A percentile compares a stretch with the other conserved stretches of the same genome.
These are phyloP conservation scores for Melieria picta DNA, from an alignment of 2,888 invertebrate genomes.

Conservation along the genomic window DNA sequence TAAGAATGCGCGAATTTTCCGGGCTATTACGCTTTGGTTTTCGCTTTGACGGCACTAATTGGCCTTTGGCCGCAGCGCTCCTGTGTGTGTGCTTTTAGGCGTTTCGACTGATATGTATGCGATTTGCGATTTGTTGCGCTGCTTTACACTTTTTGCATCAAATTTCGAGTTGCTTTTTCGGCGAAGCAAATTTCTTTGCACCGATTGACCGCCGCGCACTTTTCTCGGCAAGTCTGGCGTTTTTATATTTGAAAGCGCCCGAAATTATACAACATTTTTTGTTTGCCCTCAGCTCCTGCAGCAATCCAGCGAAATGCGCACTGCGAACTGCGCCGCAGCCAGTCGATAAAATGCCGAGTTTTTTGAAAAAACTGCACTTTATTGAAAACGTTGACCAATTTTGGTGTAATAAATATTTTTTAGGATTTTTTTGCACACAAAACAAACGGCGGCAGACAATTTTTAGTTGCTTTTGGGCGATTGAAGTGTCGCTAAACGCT, in stretches of 20 bases:
- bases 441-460: too few species aligned
- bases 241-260: conserved; percentile 21
- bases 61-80: neutral
- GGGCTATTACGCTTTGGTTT: neutral
- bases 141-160: neutral
- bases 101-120: conserved; percentile 7
- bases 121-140: conserved; percentile 1
- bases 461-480: too few species aligned
- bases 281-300: too few species aligned
- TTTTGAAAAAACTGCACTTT: too few species aligned
- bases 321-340: too few species aligned
- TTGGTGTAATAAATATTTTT: too few species aligned
- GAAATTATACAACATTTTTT: conserved; percentile 37
- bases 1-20: neutral
- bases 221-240: conserved; percentile 11
- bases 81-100: neutral
- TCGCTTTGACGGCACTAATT: neutral
- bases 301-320: too few species aligned
- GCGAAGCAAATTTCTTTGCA: neutral
- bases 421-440: too few species aligned
- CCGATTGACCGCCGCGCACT: neutral
- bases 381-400: too few species aligned
- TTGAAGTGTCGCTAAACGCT: neutral
- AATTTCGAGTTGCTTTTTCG: neutral
- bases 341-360: too few species aligned